Evolutionary conservation across 2,797 vertebrate species (phyloP).

Genomic region (Gymnodraco acuticeps): DNA sequence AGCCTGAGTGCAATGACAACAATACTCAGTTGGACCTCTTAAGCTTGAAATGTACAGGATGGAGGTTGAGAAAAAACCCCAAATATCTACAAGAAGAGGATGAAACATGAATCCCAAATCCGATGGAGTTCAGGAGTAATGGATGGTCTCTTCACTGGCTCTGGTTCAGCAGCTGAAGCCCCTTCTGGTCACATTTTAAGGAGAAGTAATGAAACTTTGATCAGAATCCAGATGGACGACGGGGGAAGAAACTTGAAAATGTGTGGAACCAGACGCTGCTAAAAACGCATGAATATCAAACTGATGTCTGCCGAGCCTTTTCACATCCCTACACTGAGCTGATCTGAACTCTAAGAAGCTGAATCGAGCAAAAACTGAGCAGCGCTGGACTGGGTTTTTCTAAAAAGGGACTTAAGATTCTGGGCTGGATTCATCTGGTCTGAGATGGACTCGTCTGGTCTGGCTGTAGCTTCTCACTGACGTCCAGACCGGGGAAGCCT

Average conservation of each 20-base stretch:
- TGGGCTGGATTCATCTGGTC: constrained; percentile 15
- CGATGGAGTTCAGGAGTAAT: background rate
- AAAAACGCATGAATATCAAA: constrained; percentile 18
- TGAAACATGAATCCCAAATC: background rate
- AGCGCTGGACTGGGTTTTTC: background rate
- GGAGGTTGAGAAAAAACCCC: background rate
- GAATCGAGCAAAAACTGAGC: background rate
- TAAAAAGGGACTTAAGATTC: background rate
- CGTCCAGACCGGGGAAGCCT: constrained; percentile 67
- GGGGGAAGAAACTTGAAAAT: background rate
- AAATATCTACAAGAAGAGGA: background rate
- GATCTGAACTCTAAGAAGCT: constrained; percentile 1
- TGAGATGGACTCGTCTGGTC: constrained; percentile 20
- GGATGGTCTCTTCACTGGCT: background rate
- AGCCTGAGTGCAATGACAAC: background rate
- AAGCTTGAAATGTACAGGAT: constrained; percentile 5
- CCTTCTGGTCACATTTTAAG: constrained; percentile 6
- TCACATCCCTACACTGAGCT: constrained; percentile 10
- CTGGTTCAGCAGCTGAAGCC: background rate
- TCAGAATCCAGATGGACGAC: background rate
- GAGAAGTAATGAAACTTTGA: background rate
- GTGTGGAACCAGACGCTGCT: constrained; percentile 6
- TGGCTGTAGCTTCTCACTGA: constrained; percentile 46
- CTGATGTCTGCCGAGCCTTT: constrained; percentile 47
- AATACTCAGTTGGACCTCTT: background rate